Evolutionary conservation across 2,113 vertebrate species (phyloP).

Genomic region (Ranitomeya variabilis): DNA sequence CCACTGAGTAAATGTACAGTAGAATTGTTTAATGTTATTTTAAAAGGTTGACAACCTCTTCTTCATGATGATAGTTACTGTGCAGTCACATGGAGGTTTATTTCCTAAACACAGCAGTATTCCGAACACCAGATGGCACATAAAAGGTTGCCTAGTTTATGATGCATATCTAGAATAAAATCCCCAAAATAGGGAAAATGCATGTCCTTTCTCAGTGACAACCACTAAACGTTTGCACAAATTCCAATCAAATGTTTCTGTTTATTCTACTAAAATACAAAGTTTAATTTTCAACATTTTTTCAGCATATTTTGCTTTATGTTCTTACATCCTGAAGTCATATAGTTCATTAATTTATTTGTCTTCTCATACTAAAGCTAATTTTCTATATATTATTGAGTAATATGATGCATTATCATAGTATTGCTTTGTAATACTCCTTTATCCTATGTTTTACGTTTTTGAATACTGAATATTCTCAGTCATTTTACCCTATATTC

Average conservation of each 20-base stretch:
- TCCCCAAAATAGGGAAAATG: neutral
- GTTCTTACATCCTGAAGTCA: neutral
- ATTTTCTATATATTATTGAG: neutral
- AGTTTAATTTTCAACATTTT: neutral
- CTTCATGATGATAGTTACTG: conserved; percentile 47
- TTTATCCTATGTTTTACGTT: no score
- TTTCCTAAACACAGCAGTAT: conserved; percentile 52
- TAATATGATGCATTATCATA: neutral
- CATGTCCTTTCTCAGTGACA: neutral
- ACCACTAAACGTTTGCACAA: conserved; percentile 15
- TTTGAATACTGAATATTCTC: no score
- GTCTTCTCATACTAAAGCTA: neutral
- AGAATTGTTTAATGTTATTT: conserved; percentile 29
- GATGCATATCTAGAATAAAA: conserved; percentile 37
- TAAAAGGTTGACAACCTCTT: conserved; percentile 34
- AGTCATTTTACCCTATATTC: no score
- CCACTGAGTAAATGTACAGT: conserved; percentile 9
- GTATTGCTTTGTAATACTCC: no score
- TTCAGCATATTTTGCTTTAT: neutral
- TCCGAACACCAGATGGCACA: conserved; percentile 49
- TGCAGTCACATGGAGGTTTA: conserved; percentile 43
- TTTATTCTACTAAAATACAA: neutral
- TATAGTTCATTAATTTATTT: neutral
- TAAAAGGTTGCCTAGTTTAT: conserved; percentile 41
- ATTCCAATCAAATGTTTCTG: neutral